Evolutionary conservation across 2,113 vertebrate genomes (phyloP).

Genomic region (Podarcis muralis): DNA sequence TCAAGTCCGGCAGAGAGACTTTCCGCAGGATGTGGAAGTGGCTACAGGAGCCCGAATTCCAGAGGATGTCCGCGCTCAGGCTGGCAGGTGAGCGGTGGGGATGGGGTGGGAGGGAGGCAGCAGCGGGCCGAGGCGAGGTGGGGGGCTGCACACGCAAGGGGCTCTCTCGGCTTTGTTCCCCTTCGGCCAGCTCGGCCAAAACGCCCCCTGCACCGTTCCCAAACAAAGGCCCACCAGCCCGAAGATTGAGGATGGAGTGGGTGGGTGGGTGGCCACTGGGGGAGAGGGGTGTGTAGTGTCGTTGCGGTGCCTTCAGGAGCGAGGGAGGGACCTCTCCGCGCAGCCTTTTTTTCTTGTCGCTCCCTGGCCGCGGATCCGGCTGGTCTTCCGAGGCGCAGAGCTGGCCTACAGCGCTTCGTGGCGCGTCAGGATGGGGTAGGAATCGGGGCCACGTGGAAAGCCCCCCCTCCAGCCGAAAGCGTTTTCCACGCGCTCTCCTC

Average conservation of each 20-base stretch:
- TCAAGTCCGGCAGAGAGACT: constrained; percentile 98
- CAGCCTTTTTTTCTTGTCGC: not conserved
- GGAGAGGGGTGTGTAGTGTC: not conserved
- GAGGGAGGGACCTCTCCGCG: not conserved
- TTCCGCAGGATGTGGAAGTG: constrained; percentile 99
- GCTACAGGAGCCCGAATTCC: constrained; percentile 99
- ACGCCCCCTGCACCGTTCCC: not conserved
- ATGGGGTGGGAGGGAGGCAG: not conserved
- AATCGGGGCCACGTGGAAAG: not conserved
- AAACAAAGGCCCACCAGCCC: not conserved
- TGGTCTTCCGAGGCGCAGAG: not conserved
- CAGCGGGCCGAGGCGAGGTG: not conserved
- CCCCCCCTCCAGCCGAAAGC: not conserved
- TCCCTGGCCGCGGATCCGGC: not conserved
- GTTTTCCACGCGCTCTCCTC: not conserved
- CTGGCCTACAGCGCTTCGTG: not conserved
- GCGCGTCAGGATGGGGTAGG: not conserved
- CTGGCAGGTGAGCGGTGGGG: constrained; percentile 89
- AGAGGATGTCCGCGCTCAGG: constrained; percentile 98
- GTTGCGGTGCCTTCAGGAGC: not conserved
- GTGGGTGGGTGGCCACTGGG: not conserved
- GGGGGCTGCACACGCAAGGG: too few relatives aligned
- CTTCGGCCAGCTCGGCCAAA: constrained; percentile 5
- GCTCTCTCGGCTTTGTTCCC: not conserved
- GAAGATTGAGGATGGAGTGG: not conserved